These are phyloP conservation scores for Macrobrachium rosenbergii DNA, from an alignment of 1,140 invertebrate genomes.

Conservation along the genomic window DNA sequence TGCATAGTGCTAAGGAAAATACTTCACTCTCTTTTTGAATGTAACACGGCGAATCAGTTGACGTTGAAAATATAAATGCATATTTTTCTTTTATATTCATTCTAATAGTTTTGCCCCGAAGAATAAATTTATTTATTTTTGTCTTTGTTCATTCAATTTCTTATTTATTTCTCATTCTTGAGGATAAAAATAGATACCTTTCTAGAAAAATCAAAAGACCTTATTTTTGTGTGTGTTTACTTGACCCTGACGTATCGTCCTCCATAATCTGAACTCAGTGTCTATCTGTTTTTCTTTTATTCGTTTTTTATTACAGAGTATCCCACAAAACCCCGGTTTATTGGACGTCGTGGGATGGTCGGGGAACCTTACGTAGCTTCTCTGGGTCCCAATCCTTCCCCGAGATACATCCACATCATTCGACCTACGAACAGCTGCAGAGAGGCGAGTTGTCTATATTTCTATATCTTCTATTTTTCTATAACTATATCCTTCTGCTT, in stretches of 20 bases:
- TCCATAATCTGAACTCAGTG: not conserved
- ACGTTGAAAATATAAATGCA: no score
- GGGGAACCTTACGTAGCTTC: constrained; percentile 56
- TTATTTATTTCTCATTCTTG: no score
- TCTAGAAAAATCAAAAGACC: not conserved
- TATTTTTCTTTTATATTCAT: no score
- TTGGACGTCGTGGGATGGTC: constrained; percentile 21
- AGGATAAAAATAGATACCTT: no score
- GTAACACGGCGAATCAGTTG: no score
- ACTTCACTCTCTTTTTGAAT: no score
- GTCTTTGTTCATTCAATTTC: no score
- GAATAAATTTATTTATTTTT: no score
- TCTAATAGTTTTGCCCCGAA: no score
- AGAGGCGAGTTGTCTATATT: constrained; percentile 22
- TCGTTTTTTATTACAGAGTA: constrained; percentile 28
- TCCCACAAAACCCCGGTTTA: not conserved
- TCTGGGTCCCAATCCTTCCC: constrained; percentile 41
- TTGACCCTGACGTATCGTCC: not conserved
- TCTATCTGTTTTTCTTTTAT: not conserved
- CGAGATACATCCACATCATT: constrained; percentile 46
- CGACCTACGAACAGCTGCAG: constrained; percentile 48
- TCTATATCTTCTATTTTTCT: not conserved
- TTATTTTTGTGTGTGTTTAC: not conserved
- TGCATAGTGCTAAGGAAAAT: no score
- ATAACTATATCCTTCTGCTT: not conserved